Evolutionary conservation across 2,888 invertebrate genomes (phyloP).

Genomic region (Acleris literana): DNA sequence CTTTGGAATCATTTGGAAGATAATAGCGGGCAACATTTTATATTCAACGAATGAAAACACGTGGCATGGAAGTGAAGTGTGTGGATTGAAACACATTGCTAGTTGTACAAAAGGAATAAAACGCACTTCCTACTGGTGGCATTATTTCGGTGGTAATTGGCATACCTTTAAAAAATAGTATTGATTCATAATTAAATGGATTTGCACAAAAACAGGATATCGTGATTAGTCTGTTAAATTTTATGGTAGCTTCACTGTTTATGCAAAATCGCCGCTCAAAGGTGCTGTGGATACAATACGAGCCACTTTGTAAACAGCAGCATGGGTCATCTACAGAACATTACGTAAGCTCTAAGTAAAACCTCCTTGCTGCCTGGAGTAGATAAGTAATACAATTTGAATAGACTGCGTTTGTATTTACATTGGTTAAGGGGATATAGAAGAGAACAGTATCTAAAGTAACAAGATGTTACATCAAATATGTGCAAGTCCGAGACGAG

Average conservation of each 20-base stretch:
- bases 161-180: background rate
- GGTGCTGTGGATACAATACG: constrained; percentile 12
- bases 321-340: constrained; percentile 31
- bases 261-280: constrained; percentile 13
- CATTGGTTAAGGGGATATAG: no score
- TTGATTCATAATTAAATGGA: constrained; percentile 15
- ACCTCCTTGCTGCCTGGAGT: constrained; percentile 3
- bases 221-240: background rate
- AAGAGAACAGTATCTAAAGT: no score
- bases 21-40: constrained; percentile 1
- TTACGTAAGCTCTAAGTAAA: constrained; percentile 36
- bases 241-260: constrained; percentile 5
- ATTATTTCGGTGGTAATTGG: background rate
- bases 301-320: constrained; percentile 26
- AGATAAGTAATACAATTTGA: background rate
- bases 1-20: constrained; percentile 15
- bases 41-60: constrained; percentile 2
- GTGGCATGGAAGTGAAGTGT: background rate
- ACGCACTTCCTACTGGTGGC: background rate
- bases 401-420: no score
- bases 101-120: no score
- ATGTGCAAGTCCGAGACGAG: no score
- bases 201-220: constrained; percentile 7
- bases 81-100: background rate
- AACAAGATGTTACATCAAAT: no score